These are phyloP conservation scores for Misgurnus mizolepis DNA, from an alignment of 2,113 vertebrate genomes.

Conservation along the genomic window DNA sequence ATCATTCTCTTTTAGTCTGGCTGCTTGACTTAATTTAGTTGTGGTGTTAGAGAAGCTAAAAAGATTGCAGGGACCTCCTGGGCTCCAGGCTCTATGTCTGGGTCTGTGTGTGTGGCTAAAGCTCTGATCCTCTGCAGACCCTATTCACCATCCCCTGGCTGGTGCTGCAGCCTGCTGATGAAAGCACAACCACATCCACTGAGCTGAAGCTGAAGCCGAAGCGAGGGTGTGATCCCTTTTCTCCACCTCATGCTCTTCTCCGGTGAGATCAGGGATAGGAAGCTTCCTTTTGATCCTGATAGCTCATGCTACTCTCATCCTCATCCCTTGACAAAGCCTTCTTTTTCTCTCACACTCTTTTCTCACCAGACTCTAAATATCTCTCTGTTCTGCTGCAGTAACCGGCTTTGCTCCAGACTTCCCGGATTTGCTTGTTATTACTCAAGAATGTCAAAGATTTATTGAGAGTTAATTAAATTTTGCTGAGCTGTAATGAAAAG, in stretches of 20 bases:
- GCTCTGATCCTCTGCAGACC: conserved; percentile 40
- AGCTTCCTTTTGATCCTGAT: conserved; percentile 67
- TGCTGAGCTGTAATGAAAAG: conserved; percentile 35
- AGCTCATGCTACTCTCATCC: conserved; percentile 50
- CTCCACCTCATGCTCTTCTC: conserved; percentile 40
- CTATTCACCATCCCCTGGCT: conserved; percentile 12
- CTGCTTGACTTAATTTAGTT: conserved; percentile 40
- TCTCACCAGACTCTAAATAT: conserved; percentile 50
- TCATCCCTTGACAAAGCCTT: conserved; percentile 64
- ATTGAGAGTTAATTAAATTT: conserved; percentile 59
- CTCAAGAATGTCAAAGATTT: conserved; percentile 54
- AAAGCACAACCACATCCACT: conserved; percentile 28
- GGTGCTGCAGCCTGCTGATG: conserved; percentile 31
- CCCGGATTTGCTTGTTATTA: conserved; percentile 51
- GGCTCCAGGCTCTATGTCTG: conserved; percentile 23
- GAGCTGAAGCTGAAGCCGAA: conserved; percentile 33
- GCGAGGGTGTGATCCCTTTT: background rate
- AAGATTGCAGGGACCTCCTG: background rate
- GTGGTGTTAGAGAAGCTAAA: conserved; percentile 23
- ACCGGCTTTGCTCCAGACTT: conserved; percentile 8
- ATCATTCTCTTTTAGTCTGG: conserved; percentile 46
- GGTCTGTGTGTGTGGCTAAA: conserved; percentile 22
- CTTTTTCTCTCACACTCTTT: conserved; percentile 38
- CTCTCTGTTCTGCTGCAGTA: conserved; percentile 24
- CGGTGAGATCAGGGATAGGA: conserved; percentile 67